Base-by-base conservation (phyloP, 2,113 vertebrate species). In the Pholis gunnellus region DNA sequence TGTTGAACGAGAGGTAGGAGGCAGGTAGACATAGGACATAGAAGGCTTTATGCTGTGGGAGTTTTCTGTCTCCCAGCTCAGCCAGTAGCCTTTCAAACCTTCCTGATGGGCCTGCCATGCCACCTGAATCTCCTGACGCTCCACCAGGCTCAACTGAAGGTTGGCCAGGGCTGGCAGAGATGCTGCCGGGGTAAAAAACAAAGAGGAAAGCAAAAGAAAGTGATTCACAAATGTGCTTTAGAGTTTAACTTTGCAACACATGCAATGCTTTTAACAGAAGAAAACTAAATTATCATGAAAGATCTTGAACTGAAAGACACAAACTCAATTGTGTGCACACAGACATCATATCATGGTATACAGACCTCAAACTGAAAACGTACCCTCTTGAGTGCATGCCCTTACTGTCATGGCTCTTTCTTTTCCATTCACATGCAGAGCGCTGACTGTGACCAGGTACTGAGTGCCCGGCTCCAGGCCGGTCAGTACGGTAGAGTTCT, bases 381-480 rank as follows among this genome's bases (percentile, higher is more conserved):
- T 92, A 95, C 96, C 95, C 25, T 95, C 92, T 31, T 93, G 92
- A 1, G 98, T 99, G 93, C 97, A 98, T 0, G 96, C 96, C 72
- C 92, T 97, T 22, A 97, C 95, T 0, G 98, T 98, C 80, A 98
- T 92, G 3, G 96, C 95, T 59, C 86, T 95, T 89, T 97, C 94
- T 64, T 87, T 94, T 18, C 97, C 97, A 0, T 95, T 95, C 6
- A 72, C 92, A 50, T 97, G 95, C 80, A 95, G 22, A 0, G 97
- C 97, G 0, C 94, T 96, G 82, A 98, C 96, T 0, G 97, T 99
- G 79, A 99, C 95, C 87, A 98, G 91, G 83, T 99, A 99, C 86
- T 95, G 92, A 2, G 95, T 96, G 67, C 93, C 95, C 0, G 96
- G 93, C 3, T 94, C 79, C 84, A 98, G 95, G 1, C 94, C 92